A percentile compares a stretch with the other conserved stretches of the same genome.
Conservation (phyloP, 2,113 vertebrate species). For the Varanus salvator region DNA sequence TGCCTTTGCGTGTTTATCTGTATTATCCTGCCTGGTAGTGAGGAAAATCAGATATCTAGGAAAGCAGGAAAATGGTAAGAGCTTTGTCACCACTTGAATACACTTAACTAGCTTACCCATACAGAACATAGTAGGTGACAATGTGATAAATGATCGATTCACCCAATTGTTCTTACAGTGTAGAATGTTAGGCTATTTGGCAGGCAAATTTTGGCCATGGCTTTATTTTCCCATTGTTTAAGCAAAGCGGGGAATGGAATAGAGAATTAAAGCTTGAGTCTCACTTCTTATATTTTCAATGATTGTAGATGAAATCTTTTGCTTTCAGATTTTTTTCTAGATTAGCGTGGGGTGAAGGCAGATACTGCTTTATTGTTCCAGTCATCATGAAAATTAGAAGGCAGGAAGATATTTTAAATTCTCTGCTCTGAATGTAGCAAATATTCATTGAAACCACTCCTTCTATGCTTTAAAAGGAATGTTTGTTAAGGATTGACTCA, state of each 20-base stretch:
- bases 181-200: not conserved
- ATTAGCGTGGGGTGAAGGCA: not conserved
- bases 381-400: not conserved
- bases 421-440: not conserved
- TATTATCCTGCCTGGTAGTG: not conserved
- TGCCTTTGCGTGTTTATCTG: too few relatives aligned
- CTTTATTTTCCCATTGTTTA: not conserved
- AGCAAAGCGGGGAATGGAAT: not conserved
- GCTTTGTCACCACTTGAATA: not conserved
- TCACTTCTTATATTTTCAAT: not conserved
- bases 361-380: not conserved
- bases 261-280: not conserved
- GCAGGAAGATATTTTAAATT: not conserved
- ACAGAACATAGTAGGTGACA: not conserved
- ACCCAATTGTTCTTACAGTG: not conserved
- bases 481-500: too few relatives aligned
- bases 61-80: not conserved
- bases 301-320: not conserved
- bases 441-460: not conserved
- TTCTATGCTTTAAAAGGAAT: too few relatives aligned
- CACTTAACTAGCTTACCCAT: not conserved
- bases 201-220: not conserved
- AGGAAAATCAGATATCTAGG: not conserved
- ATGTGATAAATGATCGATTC: not conserved
- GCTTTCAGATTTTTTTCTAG: not conserved